Base-by-base conservation (phyloP, 2,888 invertebrate species). In the Calephelis perditalis region DNA sequence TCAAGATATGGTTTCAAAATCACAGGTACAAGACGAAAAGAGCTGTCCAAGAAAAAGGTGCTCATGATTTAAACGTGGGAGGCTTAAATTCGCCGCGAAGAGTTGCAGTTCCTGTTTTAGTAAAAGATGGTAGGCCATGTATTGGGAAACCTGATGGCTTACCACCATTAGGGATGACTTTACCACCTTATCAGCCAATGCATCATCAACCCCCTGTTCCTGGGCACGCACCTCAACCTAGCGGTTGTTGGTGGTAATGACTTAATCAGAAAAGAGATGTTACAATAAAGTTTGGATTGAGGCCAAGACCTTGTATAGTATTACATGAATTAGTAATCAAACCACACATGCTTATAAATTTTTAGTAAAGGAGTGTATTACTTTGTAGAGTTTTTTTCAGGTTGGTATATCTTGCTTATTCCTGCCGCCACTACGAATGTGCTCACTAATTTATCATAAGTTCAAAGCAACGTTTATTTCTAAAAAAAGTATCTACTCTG, bases 1-100 rank as follows among this genome's bases (percentile, higher is more conserved):
- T 96, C 58, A 99, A 99, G 88, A 99, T 99, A 74, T 99, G 99
- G 99, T 99, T 99, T 90, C 99, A 99, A 83, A 99, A 99, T 84
- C 99, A 99, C 82, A 95, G 98, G 77, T 99, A 99, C 91, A 99
- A 99, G 92, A 98, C 99, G 76, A 99, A 99, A 88, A 92, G 99
- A n/a, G 97, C 99, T 0, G 96, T 97, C 63, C 97, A 97, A 76
- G 99, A 99, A 84, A 96, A 98, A 82, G 96, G 96, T 15, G 84
- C 94, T 68, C 93, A 95, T 69, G 94, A 95, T 64, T 85, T 93
- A 71, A 92, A 92, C 59, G 92, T 93, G 0, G 92, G 92, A n/a
- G 92, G 93, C 1, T 77, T 95, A 73, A 95, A 96, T 54, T 97
- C 98, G 0, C 98, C 98, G 0, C 90, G 98, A 40, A 92, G 98